Conservation (phyloP, 2,113 vertebrate genomes). For the Steatornis caripensis region DNA sequence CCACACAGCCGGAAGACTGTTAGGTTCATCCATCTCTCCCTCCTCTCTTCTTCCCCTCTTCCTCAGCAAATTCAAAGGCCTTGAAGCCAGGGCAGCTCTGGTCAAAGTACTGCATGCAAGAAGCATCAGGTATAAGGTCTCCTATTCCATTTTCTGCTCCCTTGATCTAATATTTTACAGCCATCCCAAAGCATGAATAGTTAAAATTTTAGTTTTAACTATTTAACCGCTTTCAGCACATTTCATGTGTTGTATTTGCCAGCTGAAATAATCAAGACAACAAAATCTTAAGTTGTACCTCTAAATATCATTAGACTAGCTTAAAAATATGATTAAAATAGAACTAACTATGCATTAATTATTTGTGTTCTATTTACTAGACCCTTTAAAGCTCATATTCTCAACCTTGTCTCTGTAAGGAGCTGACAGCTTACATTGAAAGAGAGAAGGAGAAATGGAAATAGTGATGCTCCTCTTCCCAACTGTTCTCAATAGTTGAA, state of each 20-base stretch:
- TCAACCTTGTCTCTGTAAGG: not conserved
- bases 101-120: not conserved
- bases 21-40: not conserved
- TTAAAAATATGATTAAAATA: not conserved
- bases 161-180: not conserved
- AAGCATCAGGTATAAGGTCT: not conserved
- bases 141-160: not conserved
- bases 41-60: not conserved
- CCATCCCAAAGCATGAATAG: not conserved
- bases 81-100: not conserved
- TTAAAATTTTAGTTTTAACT: not conserved
- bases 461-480: not conserved
- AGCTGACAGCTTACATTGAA: not conserved
- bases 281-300: not conserved
- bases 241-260: not conserved
- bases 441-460: not conserved
- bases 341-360: not conserved
- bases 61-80: not conserved
- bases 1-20: not conserved
- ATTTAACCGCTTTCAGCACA: not conserved
- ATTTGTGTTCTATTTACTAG: not conserved
- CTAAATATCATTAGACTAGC: not conserved
- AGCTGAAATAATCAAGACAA: not conserved
- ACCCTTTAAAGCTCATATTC: not conserved
- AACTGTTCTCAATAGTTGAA: not conserved